These are phyloP conservation scores for Oscheius myriophilus DNA, from an alignment of 2,888 invertebrate genomes.

Conservation along the genomic window DNA sequence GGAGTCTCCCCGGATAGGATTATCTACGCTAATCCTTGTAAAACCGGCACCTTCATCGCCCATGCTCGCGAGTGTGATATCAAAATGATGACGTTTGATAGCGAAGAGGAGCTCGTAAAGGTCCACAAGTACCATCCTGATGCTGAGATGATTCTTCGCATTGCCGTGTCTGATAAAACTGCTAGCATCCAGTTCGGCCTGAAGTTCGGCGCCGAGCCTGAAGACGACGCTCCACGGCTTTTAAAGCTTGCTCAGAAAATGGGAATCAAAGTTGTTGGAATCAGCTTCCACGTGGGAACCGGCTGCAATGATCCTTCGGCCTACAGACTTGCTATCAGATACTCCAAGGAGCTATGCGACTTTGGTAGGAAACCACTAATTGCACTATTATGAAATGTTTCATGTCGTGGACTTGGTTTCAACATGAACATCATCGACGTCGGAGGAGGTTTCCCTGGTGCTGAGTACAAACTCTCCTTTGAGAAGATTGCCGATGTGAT, in stretches of 20 bases:
- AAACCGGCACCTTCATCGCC: conserved; percentile 65
- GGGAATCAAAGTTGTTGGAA: conserved; percentile 67
- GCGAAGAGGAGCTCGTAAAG: conserved; percentile 65
- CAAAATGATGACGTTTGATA: conserved; percentile 69
- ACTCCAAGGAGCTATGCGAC: conserved; percentile 81
- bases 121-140: conserved; percentile 56
- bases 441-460: conserved; percentile 88
- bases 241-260: conserved; percentile 59
- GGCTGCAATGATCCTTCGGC: conserved; percentile 77
- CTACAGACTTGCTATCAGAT: conserved; percentile 82
- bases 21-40: conserved; percentile 71
- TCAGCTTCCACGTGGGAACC: conserved; percentile 73
- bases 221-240: conserved; percentile 51
- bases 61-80: conserved; percentile 59
- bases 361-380: conserved; percentile 73
- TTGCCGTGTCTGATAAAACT: conserved; percentile 80
- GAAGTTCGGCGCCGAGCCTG: conserved; percentile 71
- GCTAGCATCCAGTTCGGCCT: conserved; percentile 81
- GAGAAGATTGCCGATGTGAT: conserved; percentile 82
- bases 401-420: conserved; percentile 78
- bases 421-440: conserved; percentile 84
- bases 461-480: conserved; percentile 49
- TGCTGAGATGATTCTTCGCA: conserved; percentile 81
- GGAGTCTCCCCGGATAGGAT: conserved; percentile 52
- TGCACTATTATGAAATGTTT: neutral